phyloP scores from a whole-genome alignment of 1,140 invertebrate species.

The Sinonovacula constricta region DNA sequence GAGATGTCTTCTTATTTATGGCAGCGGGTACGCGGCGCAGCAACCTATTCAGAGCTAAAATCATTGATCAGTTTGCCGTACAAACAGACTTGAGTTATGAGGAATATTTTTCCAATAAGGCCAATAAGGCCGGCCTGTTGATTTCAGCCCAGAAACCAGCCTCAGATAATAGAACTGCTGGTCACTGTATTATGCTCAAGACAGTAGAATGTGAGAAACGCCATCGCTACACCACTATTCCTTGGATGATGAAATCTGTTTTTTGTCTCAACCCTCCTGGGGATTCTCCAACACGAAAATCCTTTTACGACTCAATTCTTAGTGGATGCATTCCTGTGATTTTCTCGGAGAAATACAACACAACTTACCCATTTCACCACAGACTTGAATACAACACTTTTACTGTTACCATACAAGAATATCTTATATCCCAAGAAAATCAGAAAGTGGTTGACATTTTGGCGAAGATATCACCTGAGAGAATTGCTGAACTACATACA shows the following conservation, averaged over 20 bases:
- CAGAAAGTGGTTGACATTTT: conserved; percentile 50
- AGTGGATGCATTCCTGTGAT: conserved; percentile 70
- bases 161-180: not conserved
- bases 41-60: conserved; percentile 48
- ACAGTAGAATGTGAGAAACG: conserved; percentile 57
- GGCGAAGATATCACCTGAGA: conserved; percentile 42
- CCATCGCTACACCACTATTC: conserved; percentile 53
- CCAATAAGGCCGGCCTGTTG: not conserved
- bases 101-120: conserved; percentile 22
- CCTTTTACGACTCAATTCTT: conserved; percentile 67
- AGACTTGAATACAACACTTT: conserved; percentile 58
- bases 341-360: conserved; percentile 43
- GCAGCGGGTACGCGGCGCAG: conserved; percentile 46
- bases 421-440: conserved; percentile 9
- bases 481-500: conserved; percentile 45
- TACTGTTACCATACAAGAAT: conserved; percentile 52
- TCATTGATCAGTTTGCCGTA: conserved; percentile 61
- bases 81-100: conserved; percentile 39
- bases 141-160: not conserved
- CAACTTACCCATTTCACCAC: conserved; percentile 59
- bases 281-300: conserved; percentile 70
- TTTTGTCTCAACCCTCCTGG: conserved; percentile 70
- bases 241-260: conserved; percentile 65
- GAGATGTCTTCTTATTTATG: conserved; percentile 60
- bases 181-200: conserved; percentile 53